Evolutionary conservation across 2,797 vertebrate genomes (phyloP).

Genomic region (Aselliscus stoliczkanus): DNA sequence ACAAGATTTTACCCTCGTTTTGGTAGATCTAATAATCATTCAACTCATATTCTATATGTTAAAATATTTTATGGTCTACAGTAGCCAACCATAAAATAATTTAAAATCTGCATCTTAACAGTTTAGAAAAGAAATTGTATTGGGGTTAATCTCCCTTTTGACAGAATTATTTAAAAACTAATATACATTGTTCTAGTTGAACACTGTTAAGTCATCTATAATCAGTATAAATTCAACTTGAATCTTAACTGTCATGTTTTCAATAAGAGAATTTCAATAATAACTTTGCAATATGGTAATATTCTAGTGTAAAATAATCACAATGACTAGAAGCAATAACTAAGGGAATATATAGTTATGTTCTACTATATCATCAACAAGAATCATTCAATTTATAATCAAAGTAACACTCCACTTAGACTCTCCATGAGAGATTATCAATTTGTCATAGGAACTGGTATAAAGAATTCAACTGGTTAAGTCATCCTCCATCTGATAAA

Average conservation of each 20-base stretch:
- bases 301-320: slow-evolving; percentile 22
- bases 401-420: neutral
- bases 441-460: neutral
- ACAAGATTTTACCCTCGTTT: neutral
- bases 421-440: neutral
- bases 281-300: neutral
- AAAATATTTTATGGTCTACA: neutral
- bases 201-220: slow-evolving; percentile 6
- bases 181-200: neutral
- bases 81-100: slow-evolving; percentile 9
- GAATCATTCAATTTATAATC: slow-evolving; percentile 19
- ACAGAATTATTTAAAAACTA: slow-evolving; percentile 42
- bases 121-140: neutral
- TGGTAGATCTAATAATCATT: neutral
- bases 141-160: neutral
- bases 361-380: slow-evolving; percentile 11
- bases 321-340: slow-evolving; percentile 20
- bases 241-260: slow-evolving; percentile 19
- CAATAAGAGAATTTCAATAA: neutral
- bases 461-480: slow-evolving; percentile 28
- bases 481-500: slow-evolving; percentile 17
- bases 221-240: slow-evolving; percentile 19
- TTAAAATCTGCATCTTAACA: slow-evolving; percentile 11
- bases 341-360: neutral
- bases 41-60: neutral